Evolutionary conservation across 2,888 invertebrate species (phyloP).

Genomic region (Nipponacmea schrenckii): DNA sequence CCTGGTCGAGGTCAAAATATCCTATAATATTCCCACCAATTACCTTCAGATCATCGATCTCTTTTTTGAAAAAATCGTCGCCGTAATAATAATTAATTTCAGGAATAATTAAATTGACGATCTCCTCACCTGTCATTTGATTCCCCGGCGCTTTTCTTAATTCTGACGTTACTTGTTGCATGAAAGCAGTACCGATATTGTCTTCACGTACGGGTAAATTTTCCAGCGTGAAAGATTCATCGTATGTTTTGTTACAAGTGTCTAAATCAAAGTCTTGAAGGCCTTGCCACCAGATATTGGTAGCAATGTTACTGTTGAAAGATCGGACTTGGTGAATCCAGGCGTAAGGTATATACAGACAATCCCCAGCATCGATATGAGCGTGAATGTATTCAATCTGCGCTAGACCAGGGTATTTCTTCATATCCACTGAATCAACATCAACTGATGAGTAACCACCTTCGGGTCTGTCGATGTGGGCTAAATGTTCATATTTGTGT

Average conservation of each 20-base stretch:
- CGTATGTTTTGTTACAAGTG: background rate
- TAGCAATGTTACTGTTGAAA: conserved; percentile 60
- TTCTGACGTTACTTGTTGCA: too few relatives aligned
- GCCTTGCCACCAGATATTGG: conserved; percentile 63
- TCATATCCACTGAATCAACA: conserved; percentile 64
- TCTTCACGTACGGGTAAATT: too few relatives aligned
- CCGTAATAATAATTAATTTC: too few relatives aligned
- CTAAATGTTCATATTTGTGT: conserved; percentile 47
- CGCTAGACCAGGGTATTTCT: conserved; percentile 56
- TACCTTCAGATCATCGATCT: too few relatives aligned
- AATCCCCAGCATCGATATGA: conserved; percentile 59
- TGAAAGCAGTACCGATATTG: too few relatives aligned
- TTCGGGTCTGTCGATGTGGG: conserved; percentile 56
- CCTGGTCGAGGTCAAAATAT: too few relatives aligned
- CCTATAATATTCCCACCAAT: too few relatives aligned
- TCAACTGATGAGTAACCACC: conserved; percentile 62
- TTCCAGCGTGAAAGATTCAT: background rate
- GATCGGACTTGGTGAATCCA: conserved; percentile 66
- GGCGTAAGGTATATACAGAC: conserved; percentile 62
- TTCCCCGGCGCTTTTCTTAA: too few relatives aligned
- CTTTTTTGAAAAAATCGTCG: too few relatives aligned
- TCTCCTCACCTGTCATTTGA: too few relatives aligned
- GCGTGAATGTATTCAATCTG: conserved; percentile 57
- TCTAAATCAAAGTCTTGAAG: conserved; percentile 16
- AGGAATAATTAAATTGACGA: too few relatives aligned